Percentiles rank a stretch among this genome's conserved stretches.
Conservation (phyloP, 2,888 invertebrate species). For the Nemoura dubitans region DNA sequence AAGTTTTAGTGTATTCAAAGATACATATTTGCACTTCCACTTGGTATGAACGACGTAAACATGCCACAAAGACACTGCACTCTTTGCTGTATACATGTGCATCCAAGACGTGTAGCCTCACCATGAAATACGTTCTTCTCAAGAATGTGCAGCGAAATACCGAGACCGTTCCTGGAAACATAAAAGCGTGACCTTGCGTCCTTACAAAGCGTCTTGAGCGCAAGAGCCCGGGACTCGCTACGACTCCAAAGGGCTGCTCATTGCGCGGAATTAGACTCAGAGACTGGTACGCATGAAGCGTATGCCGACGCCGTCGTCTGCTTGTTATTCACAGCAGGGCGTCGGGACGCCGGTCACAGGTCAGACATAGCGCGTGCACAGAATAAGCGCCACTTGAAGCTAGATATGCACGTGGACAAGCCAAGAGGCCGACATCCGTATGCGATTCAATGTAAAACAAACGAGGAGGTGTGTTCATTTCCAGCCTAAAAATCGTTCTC, state of each 20-base stretch:
- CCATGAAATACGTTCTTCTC: background rate
- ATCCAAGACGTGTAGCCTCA: background rate
- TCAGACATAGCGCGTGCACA: slow-evolving; percentile 9
- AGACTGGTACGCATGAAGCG: background rate
- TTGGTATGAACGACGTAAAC: background rate
- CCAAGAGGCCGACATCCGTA: background rate
- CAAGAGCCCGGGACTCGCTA: background rate
- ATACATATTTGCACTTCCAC: background rate
- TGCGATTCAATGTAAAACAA: background rate
- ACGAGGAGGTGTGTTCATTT: background rate
- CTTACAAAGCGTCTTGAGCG: background rate
- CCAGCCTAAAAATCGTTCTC: background rate
- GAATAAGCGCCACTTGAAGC: background rate
- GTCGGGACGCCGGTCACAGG: slow-evolving; percentile 21
- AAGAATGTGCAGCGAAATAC: background rate
- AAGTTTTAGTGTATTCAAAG: background rate
- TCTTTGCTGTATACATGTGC: background rate
- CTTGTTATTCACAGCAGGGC: background rate
- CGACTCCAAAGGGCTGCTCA: background rate
- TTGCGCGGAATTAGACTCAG: background rate
- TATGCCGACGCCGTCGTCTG: background rate
- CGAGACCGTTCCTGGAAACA: background rate
- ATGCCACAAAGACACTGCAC: background rate
- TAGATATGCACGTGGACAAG: background rate
- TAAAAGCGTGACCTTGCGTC: background rate